Evolutionary conservation across 1,140 invertebrate species (phyloP), one percentile per base, ranked within the genome.

Genomic region (Chrysoperla carnea): DNA sequence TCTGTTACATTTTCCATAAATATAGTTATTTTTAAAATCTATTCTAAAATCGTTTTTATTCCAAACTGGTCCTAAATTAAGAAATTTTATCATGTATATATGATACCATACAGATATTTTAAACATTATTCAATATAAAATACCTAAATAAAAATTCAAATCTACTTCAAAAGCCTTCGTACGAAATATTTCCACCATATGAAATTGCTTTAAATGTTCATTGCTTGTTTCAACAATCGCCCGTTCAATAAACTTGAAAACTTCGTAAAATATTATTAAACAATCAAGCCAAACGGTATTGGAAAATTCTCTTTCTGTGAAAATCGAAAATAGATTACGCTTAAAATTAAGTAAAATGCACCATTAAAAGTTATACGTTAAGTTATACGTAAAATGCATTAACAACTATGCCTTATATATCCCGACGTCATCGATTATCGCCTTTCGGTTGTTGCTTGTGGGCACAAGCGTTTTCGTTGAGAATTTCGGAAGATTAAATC

Each of bases 281-380:
- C 82, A 83, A 58, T 84, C 81, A 27, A 76, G 76, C 82, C 83
- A 87, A 2, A 86, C 78, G 54, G 82, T 70, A 61, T 84, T 73
- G n/a, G 74, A 69, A n/a, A n/a, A n/a, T n/a, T n/a, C n/a, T 49
- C 85, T 62, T 35, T 81, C 82, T 85, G 53, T 12, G 63, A 36
- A 45, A 46, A 35, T 9, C 50, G 41, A 47, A 47, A 40, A 11
- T 42, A 1, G 23, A 40, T 40, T 45, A n/a, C n/a, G n/a, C n/a
- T n/a, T n/a, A n/a, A n/a, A n/a, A n/a, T n/a, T n/a, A n/a, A n/a
- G n/a, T n/a, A n/a, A n/a, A n/a, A n/a, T n/a, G n/a, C n/a, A n/a
- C n/a, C n/a, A n/a, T n/a, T n/a, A n/a, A n/a, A n/a, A n/a, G n/a
- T n/a, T n/a, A n/a, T n/a, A n/a, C n/a, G n/a, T n/a, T n/a, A n/a